phyloP scores from a whole-genome alignment of 2,113 vertebrate genomes.

The Spea multiplicata region DNA sequence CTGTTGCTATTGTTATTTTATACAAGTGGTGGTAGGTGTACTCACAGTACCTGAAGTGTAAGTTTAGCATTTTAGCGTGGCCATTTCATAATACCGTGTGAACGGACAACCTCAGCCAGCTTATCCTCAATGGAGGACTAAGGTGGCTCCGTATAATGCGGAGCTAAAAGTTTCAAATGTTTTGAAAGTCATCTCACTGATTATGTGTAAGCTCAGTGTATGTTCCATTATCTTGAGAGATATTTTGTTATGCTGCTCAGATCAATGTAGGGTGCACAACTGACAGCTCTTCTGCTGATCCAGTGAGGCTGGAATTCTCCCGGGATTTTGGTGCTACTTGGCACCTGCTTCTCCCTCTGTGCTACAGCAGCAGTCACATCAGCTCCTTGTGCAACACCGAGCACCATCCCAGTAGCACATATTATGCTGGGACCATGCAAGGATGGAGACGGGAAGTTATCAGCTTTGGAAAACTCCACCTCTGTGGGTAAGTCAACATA shows the following conservation, averaged over 20 bases:
- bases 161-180: background rate
- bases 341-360: slow-evolving; percentile 92
- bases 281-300: slow-evolving; percentile 84
- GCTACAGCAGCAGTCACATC: slow-evolving; percentile 79
- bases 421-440: slow-evolving; percentile 87
- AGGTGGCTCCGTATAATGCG: too few relatives aligned
- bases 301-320: slow-evolving; percentile 89
- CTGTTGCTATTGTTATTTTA: too few relatives aligned
- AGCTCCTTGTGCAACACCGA: slow-evolving; percentile 93
- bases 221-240: background rate
- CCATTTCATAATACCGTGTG: too few relatives aligned
- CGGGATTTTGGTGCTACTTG: slow-evolving; percentile 92
- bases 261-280: slow-evolving; percentile 94
- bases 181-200: background rate
- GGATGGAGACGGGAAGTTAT: slow-evolving; percentile 94
- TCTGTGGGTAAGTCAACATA: slow-evolving; percentile 83
- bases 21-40: too few relatives aligned
- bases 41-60: too few relatives aligned
- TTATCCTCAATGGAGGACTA: too few relatives aligned
- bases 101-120: too few relatives aligned
- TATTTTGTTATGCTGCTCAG: slow-evolving; percentile 60
- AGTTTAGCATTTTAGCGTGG: too few relatives aligned
- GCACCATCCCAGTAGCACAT: slow-evolving; percentile 91
- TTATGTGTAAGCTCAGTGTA: background rate
- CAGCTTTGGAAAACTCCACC: slow-evolving; percentile 87